Evolutionary conservation across 2,797 vertebrate genomes (phyloP).

Genomic region (Rousettus madagascariensis): DNA sequence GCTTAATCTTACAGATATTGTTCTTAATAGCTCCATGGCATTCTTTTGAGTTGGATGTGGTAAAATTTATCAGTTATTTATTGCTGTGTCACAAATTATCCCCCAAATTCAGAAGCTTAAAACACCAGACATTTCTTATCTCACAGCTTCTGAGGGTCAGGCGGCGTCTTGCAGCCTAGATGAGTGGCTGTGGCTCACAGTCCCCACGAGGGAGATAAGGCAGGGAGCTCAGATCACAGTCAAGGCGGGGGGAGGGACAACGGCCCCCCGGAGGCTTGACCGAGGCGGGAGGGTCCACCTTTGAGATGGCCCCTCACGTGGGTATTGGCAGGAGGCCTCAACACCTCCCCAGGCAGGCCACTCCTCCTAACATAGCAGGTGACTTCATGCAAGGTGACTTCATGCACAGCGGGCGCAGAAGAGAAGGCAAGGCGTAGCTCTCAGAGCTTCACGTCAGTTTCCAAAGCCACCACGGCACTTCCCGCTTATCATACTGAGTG

Average conservation of each 20-base stretch:
- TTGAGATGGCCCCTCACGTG: rapidly evolving
- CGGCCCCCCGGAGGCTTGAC: background rate
- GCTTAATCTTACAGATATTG: background rate
- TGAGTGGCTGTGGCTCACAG: background rate
- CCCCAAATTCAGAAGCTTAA: background rate
- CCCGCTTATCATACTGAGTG: background rate
- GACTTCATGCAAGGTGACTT: background rate
- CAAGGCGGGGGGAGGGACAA: rapidly evolving
- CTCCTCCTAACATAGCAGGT: rapidly evolving
- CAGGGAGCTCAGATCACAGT: background rate
- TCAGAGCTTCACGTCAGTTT: background rate
- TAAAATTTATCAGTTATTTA: background rate
- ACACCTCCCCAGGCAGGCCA: rapidly evolving
- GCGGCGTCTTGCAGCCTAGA: background rate
- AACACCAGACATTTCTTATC: background rate
- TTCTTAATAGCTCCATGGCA: background rate
- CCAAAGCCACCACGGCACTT: too few relatives aligned
- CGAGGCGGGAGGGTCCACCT: background rate
- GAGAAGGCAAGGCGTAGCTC: background rate
- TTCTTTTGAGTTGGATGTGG: background rate
- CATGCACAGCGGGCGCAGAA: background rate
- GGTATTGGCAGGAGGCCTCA: background rate
- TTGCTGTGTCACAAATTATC: background rate
- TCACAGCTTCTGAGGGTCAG: background rate
- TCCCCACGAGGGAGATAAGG: background rate